phyloP scores from a whole-genome alignment of 1,140 invertebrate genomes.

The Arctopsyche grandis region DNA sequence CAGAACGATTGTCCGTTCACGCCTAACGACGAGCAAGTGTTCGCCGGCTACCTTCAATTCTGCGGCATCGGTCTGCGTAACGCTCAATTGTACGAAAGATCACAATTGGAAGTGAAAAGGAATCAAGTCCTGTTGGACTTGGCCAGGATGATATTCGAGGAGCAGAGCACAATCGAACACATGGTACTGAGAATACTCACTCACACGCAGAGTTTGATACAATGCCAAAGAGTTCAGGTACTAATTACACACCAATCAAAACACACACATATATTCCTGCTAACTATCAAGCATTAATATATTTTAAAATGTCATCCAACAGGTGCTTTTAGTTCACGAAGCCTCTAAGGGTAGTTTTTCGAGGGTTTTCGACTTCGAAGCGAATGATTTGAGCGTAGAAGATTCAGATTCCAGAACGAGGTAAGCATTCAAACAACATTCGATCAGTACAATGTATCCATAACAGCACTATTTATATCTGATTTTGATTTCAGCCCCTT shows the following conservation, averaged over 20 bases:
- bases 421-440: conserved; percentile 57
- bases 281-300: conserved; percentile 14
- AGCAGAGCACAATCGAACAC: conserved; percentile 95
- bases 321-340: conserved; percentile 89
- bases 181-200: conserved; percentile 94
- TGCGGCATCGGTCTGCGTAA: conserved; percentile 95
- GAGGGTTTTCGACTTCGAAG: conserved; percentile 91
- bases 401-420: conserved; percentile 81
- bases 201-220: conserved; percentile 93
- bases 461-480: background rate
- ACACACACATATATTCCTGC: background rate
- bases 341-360: conserved; percentile 90
- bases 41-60: conserved; percentile 93
- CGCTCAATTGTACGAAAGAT: conserved; percentile 93
- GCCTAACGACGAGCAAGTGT: conserved; percentile 89
- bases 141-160: conserved; percentile 95
- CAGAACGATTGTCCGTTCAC: conserved; percentile 82
- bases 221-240: conserved; percentile 92
- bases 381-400: conserved; percentile 78
- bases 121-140: conserved; percentile 95
- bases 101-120: conserved; percentile 91
- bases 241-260: conserved; percentile 38
- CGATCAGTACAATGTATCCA: background rate
- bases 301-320: conserved; percentile 48
- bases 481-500: conserved; percentile 73